A percentile compares a stretch with the other conserved stretches of the same genome.
These are phyloP conservation scores for Botrylloides violaceus DNA, from an alignment of 23 tunicate species.

Conservation along the genomic window DNA sequence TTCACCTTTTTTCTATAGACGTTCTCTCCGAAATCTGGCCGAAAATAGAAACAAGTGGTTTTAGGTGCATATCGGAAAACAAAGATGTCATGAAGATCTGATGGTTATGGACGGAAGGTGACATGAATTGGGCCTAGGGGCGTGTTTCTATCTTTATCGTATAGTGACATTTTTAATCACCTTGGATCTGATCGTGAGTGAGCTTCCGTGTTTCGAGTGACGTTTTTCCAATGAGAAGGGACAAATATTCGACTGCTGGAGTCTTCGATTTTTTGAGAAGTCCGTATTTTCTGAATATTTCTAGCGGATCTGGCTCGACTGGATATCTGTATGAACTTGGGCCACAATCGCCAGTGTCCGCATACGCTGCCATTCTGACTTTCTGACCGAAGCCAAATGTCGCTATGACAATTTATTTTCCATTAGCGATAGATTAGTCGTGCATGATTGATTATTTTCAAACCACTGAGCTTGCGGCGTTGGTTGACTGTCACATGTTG, in stretches of 20 bases:
- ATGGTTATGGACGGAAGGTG: too few relatives aligned
- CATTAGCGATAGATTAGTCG: too few relatives aligned
- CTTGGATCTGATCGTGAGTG: conserved; percentile 43
- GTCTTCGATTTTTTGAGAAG: conserved; percentile 46
- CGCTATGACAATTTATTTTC: conserved; percentile 4
- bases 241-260: conserved; percentile 47
- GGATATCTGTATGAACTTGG: conserved; percentile 32
- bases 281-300: conserved; percentile 42
- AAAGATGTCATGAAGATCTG: too few relatives aligned
- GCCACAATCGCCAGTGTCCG: background rate
- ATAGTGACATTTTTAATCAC: background rate
- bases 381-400: conserved; percentile 10
- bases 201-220: conserved; percentile 53
- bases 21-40: conserved; percentile 25
- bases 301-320: conserved; percentile 30
- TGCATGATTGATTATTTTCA: too few relatives aligned
- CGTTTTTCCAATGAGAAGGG: conserved; percentile 55
- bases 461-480: too few relatives aligned
- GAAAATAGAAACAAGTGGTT: too few relatives aligned
- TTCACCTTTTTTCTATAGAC: conserved; percentile 25
- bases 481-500: too few relatives aligned
- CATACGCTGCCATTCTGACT: background rate
- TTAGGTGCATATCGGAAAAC: too few relatives aligned
- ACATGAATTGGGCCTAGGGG: too few relatives aligned
- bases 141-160: too few relatives aligned